Evolutionary conservation across 2,888 invertebrate species (phyloP), one percentile per base, ranked within the genome.

Genomic region (Idaea aversata): DNA sequence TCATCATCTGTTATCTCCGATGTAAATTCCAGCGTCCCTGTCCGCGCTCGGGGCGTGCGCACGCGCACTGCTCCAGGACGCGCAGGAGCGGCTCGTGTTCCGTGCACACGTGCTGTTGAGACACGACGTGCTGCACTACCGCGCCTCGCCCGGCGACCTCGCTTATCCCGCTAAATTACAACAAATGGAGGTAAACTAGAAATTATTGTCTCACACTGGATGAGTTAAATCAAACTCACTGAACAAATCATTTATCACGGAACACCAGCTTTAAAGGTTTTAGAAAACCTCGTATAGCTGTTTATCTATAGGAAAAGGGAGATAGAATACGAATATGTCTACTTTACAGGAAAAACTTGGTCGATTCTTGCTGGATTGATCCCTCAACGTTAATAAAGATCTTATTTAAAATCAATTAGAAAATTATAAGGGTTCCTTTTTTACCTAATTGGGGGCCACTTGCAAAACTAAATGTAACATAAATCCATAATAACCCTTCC

Each of bases 111-210:
- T 99, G 74, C 99, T 98, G 87, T 95, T 99, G 69, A 96, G 97
- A 65, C 96, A 97, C 0, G 99, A 99, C 88, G 97, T 99, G 74
- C 93, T 97, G 67, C 94, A 95, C 74, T 97, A 97, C 85, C 95
- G 96, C 70, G 98, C 99, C 0, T 98, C 98, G 13, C 95, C 97
- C 5, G 99, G 99, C 0, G 99, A 99, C 93, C 94, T 99, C 69
- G 99, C 99, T 0, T 99, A 99, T 93, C 99, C 99, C 0, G 98
- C 99, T 77, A 99, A 99, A 87, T 93, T 99, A 70, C 95, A 97
- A 86, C 99, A 99, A 97, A 99, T 99, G 98, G 98, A 99, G 94
- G 97, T 94, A 73, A 34, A 36, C 34, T 59, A 57, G 5, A 0
- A n/a, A 6, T 7, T 62, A 35, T 13, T 4, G 16, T 16, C 58